phyloP scores from a whole-genome alignment of 2,888 invertebrate species.

The Lasioglossum marginatum region DNA sequence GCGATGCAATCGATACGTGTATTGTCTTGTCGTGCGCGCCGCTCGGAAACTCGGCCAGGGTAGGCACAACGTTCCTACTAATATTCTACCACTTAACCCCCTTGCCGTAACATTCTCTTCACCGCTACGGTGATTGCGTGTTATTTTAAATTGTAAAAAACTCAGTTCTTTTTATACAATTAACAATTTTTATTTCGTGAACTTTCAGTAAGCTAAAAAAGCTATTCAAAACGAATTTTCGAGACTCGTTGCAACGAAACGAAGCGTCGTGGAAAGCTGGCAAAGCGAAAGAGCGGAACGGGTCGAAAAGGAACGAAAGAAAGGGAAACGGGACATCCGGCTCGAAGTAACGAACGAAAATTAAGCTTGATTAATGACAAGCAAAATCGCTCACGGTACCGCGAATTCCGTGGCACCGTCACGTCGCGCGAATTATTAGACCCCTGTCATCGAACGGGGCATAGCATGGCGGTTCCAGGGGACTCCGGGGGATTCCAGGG shows the following conservation, averaged over 20 bases:
- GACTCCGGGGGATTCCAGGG: too few species aligned
- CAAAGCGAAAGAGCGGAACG: background rate
- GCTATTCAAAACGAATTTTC: background rate
- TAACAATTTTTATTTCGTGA: too few species aligned
- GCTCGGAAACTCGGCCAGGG: background rate
- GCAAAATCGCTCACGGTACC: constrained; percentile 26
- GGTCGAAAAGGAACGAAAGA: background rate
- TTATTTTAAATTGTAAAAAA: too few species aligned
- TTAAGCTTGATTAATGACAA: constrained; percentile 50
- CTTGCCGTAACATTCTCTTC: background rate
- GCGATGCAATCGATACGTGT: constrained; percentile 40
- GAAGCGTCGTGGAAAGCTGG: background rate
- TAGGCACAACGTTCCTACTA: background rate
- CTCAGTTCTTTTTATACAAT: too few species aligned
- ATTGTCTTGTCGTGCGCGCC: background rate
- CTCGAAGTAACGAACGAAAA: constrained; percentile 50
- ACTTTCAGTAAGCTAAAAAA: background rate
- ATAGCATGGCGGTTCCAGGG: background rate
- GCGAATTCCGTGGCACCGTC: constrained; percentile 13
- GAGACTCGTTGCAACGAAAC: background rate
- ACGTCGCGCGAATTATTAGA: constrained; percentile 41
- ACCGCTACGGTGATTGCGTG: background rate
- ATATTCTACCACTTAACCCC: background rate
- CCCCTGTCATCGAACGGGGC: constrained; percentile 27
- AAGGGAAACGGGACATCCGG: constrained; percentile 44